Percentiles rank a stretch among this genome's conserved stretches.
Conservation (phyloP, 2,888 invertebrate species). For the Nemurella pictetii region DNA sequence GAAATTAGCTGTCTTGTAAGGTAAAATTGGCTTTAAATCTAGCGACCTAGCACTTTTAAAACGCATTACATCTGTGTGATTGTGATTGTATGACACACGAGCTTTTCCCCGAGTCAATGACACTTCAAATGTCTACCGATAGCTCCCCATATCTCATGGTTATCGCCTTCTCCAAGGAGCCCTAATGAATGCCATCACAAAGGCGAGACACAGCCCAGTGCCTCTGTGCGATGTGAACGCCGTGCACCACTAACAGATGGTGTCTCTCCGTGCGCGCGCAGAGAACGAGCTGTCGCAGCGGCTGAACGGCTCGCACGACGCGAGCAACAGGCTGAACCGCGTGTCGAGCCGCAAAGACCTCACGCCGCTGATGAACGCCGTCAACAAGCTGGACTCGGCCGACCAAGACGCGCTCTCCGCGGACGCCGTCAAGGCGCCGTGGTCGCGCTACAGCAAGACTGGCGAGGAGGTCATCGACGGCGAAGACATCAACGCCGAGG, state of each 20-base stretch:
- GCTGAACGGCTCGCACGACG: constrained; percentile 60
- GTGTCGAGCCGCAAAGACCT: constrained; percentile 55
- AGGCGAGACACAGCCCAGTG: no score
- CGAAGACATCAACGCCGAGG: not conserved
- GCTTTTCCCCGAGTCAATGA: no score
- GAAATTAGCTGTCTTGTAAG: no score
- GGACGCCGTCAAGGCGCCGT: constrained; percentile 36
- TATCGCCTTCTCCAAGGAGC: no score
- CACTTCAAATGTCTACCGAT: no score
- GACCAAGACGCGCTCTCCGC: constrained; percentile 28
- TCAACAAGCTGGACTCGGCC: constrained; percentile 58
- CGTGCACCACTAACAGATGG: not conserved
- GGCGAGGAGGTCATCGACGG: not conserved
- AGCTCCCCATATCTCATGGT: no score
- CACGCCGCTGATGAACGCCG: constrained; percentile 59
- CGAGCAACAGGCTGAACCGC: constrained; percentile 38
- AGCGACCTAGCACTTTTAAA: no score
- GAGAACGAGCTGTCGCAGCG: constrained; percentile 53
- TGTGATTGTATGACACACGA: no score
- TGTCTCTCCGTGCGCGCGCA: constrained; percentile 48
- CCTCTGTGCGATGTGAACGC: no score
- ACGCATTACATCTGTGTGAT: no score
- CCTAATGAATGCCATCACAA: no score
- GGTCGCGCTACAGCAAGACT: constrained; percentile 29
- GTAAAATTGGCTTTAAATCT: no score